These are phyloP conservation scores for Heliocidaris tuberculata DNA, from an alignment of 35 echinoderm and acorn worm genomes.

Conservation along the genomic window DNA sequence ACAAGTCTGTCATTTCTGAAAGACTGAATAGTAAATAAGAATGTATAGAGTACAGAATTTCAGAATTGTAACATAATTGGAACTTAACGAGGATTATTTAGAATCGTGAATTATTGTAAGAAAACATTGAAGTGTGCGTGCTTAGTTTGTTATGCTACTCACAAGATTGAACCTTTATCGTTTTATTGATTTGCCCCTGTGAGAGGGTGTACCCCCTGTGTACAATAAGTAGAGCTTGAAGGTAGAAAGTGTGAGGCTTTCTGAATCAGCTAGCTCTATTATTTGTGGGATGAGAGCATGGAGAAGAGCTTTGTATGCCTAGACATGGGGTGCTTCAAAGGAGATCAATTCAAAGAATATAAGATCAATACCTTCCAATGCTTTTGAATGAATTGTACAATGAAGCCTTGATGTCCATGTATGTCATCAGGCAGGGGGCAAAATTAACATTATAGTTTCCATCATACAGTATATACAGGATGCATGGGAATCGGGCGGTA, in stretches of 20 bases:
- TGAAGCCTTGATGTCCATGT: not conserved
- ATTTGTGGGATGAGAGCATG: not conserved
- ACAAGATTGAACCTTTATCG: not conserved
- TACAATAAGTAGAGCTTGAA: not conserved
- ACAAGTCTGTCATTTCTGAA: too few relatives aligned
- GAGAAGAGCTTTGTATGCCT: not conserved
- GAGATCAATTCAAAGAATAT: not conserved
- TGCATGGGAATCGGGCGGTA: not conserved
- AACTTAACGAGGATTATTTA: not conserved
- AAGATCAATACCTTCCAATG: not conserved
- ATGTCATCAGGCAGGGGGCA: not conserved
- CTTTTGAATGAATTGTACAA: not conserved
- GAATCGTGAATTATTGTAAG: not conserved
- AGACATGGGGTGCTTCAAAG: not conserved
- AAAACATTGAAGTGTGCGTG: not conserved
- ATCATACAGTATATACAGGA: not conserved
- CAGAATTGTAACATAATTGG: not conserved
- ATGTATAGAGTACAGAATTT: too few relatives aligned
- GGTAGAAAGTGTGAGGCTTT: not conserved
- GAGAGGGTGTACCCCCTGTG: not conserved
- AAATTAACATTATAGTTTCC: not conserved
- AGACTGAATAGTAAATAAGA: too few relatives aligned
- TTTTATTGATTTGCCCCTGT: not conserved
- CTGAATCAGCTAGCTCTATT: not conserved
- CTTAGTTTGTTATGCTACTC: not conserved